Conservation (phyloP, 2,113 vertebrate species). For the Sterna hirundo region DNA sequence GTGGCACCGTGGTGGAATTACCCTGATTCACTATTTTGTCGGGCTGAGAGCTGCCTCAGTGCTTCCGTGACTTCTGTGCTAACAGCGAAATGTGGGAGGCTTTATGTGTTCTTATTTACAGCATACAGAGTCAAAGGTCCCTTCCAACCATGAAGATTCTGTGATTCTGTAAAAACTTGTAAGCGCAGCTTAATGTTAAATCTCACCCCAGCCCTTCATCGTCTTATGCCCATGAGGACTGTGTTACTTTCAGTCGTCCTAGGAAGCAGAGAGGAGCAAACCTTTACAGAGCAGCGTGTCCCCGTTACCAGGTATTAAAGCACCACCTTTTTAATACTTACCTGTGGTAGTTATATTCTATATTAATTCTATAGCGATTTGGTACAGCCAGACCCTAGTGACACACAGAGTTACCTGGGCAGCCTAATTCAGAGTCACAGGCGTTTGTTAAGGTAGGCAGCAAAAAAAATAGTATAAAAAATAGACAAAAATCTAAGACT, state of each 20-base stretch:
- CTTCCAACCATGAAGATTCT: too few species aligned
- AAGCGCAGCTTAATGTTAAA: background rate
- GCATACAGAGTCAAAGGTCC: background rate
- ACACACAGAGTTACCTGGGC: accelerated
- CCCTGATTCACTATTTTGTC: background rate
- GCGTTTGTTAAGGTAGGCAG: background rate
- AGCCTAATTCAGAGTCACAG: background rate
- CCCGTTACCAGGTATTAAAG: background rate
- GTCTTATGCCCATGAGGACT: background rate
- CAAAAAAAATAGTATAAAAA: background rate
- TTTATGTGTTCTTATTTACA: slow-evolving; percentile 3
- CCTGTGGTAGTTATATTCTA: background rate
- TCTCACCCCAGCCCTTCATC: background rate
- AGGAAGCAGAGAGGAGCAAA: background rate
- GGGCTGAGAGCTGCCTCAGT: background rate
- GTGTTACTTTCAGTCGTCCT: background rate
- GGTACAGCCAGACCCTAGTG: background rate
- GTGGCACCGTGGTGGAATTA: background rate
- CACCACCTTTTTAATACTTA: background rate
- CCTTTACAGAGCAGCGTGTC: background rate
- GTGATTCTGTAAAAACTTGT: background rate
- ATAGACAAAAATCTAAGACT: background rate
- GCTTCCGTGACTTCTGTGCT: background rate
- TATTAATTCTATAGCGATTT: background rate
- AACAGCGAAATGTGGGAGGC: background rate